Conservation (phyloP, 2,797 vertebrate species). For the Steatocranus sp. region DNA sequence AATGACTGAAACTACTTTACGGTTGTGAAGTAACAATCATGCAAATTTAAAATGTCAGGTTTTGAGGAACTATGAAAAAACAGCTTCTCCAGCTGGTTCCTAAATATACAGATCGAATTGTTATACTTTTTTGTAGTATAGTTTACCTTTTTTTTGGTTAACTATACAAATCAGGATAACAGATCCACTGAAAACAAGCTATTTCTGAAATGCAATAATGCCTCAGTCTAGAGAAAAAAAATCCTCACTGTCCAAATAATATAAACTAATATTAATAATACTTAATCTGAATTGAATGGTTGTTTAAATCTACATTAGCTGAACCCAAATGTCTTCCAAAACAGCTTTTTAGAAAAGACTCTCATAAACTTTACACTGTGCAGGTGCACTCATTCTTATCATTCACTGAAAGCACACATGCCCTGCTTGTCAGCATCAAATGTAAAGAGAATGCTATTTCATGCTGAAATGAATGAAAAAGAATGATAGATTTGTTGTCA, state of each 20-base stretch:
- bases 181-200: background rate
- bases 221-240: background rate
- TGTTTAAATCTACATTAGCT: background rate
- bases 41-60: background rate
- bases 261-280: background rate
- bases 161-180: background rate
- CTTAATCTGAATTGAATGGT: background rate
- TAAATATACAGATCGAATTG: background rate
- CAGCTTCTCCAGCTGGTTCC: background rate
- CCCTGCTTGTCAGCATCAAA: background rate
- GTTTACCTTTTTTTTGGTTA: accelerated
- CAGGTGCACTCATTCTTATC: background rate
- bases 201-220: background rate
- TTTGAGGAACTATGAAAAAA: background rate
- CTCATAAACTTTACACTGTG: background rate
- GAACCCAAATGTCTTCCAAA: background rate
- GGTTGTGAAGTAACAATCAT: background rate
- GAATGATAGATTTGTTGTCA: background rate
- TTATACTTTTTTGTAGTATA: background rate
- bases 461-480: background rate
- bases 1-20: background rate
- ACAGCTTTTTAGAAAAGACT: background rate
- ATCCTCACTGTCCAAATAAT: background rate
- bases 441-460: background rate
- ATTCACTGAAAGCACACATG: background rate